These are phyloP conservation scores for Campoletis sonorensis DNA, from an alignment of 1,140 invertebrate genomes.

Conservation along the genomic window DNA sequence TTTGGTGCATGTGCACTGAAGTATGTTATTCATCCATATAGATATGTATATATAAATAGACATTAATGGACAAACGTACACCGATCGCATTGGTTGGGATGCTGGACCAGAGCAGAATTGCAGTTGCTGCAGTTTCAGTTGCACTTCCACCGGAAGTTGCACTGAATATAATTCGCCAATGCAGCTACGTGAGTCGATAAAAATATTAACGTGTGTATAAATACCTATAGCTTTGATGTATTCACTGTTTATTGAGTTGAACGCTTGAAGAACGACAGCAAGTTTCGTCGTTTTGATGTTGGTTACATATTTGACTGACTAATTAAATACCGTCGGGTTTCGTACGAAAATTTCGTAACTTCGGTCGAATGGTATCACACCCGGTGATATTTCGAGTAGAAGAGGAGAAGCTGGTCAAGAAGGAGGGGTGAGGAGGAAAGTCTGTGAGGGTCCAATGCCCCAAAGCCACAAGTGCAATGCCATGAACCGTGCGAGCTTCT, in stretches of 20 bases:
- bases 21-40: background rate
- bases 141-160: background rate
- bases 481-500: background rate
- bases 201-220: background rate
- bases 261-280: slow-evolving; percentile 5
- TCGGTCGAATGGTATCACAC: slow-evolving; percentile 48
- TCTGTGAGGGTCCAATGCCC: background rate
- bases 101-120: background rate
- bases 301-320: slow-evolving; percentile 50
- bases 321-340: slow-evolving; percentile 45
- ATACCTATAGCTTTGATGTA: background rate
- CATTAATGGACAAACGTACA: no score
- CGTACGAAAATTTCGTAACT: slow-evolving; percentile 43
- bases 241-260: background rate
- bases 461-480: slow-evolving; percentile 34
- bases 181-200: background rate
- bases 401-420: background rate
- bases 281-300: slow-evolving; percentile 35
- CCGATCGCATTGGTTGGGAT: background rate
- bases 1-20: background rate
- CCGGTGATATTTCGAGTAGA: slow-evolving; percentile 18
- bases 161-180: background rate
- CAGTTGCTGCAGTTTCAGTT: slow-evolving; percentile 17
- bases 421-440: background rate
- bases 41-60: background rate